phyloP scores from a whole-genome alignment of 2,888 invertebrate species.

The Luffia ferchaultella region DNA sequence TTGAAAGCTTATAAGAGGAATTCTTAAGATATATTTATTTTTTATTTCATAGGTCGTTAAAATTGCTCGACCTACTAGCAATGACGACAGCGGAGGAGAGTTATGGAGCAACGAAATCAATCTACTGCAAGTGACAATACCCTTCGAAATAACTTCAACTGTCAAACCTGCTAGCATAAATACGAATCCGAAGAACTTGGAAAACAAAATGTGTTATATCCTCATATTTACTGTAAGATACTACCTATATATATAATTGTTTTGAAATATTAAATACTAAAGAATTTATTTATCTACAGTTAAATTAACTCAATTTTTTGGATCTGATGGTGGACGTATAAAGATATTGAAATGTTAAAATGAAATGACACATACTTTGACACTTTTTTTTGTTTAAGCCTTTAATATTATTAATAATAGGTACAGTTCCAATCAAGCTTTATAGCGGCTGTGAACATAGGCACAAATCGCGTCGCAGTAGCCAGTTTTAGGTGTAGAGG shows the following conservation, averaged over 20 bases:
- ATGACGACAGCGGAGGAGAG: constrained; percentile 23
- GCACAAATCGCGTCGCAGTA: no score
- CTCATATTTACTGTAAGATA: constrained; percentile 38
- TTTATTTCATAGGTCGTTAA: constrained; percentile 38
- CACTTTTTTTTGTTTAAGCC: no score
- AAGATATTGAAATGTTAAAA: background rate
- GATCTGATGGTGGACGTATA: background rate
- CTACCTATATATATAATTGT: background rate
- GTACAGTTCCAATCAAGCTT: no score
- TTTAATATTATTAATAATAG: no score
- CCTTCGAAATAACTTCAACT: constrained; percentile 33
- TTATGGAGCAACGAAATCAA: constrained; percentile 46
- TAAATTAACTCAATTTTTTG: background rate
- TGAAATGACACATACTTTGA: no score
- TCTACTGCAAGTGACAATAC: constrained; percentile 38
- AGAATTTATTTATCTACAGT: background rate
- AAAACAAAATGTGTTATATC: constrained; percentile 32
- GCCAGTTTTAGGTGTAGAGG: no score
- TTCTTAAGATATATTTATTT: constrained; percentile 41
- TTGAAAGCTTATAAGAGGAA: no score
- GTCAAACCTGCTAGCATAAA: constrained; percentile 25
- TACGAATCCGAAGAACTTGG: constrained; percentile 15
- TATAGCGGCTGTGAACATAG: no score
- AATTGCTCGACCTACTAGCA: background rate
- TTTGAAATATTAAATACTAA: background rate